Evolutionary conservation across 1,140 invertebrate species (phyloP), one percentile per base, ranked within the genome.

Genomic region (Hylaeus volcanicus): DNA sequence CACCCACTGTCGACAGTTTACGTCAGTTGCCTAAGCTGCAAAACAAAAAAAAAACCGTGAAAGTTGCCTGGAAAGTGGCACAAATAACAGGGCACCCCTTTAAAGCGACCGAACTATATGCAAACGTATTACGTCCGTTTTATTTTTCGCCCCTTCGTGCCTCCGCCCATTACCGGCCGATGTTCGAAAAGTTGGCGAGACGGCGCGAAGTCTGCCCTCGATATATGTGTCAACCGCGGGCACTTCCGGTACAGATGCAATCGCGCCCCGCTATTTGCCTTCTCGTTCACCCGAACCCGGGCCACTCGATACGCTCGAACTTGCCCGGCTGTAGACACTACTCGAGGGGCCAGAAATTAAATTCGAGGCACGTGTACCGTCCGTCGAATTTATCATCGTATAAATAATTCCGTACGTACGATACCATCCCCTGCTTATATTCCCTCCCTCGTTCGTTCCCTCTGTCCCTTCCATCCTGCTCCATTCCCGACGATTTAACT

Each of bases 391-490:
- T 72, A 79, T 60, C 65, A 26, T 11, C 37, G 15, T 58, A 63
- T 73, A 65, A 85, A 79, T 82, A 65, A 86, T 82, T 72, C 66
- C 41, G 3, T 61, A 12, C n/a, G 58, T 60, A 37, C 15, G 41
- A 43, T n/a, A 45, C 53, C 3, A 1, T 39, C 26, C 8, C 1
- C 12, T 41, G 51, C 51, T 51, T 64, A 4, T 2, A 1, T 26
- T 6, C 39, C 5, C 5, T 26, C 11, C 4, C 9, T 45, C n/a
- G 43, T 11, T 12, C 5, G 9, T 45, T 26, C 9, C 45, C 37
- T 5, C 5, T 11, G 15, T 61, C 15, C 41, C 41, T 48, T 39
- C n/a, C 26, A 26, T 26, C 26, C 26, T 26, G 26, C 5, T 48
- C 45, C 6, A 2, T 43, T 51, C 14, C 26, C 51, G 12, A 51